Evolutionary conservation across 2,888 invertebrate species (phyloP).

Genomic region (Tinea trinotella): DNA sequence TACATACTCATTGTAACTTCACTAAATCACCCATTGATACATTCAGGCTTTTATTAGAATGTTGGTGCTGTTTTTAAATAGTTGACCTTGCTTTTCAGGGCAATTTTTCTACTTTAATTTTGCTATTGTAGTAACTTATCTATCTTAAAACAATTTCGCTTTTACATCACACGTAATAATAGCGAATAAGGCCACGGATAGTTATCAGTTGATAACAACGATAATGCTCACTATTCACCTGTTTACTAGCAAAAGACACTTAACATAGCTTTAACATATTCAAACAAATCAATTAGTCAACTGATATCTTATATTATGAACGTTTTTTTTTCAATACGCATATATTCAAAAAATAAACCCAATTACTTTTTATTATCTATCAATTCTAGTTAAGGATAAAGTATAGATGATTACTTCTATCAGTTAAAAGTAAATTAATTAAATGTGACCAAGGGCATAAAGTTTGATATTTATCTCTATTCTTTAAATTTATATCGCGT

Average conservation of each 20-base stretch:
- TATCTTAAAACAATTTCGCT: constrained; percentile 4
- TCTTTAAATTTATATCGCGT: neutral
- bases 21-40: constrained; percentile 17
- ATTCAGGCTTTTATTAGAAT: neutral
- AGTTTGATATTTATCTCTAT: no score
- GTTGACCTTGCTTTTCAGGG: neutral
- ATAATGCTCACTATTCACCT: constrained; percentile 4
- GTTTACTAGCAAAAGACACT: constrained; percentile 4
- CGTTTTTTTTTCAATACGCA: no score
- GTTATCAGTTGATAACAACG: constrained; percentile 21
- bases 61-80: neutral
- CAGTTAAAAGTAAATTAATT: no score
- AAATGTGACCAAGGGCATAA: no score
- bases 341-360: constrained; percentile 24
- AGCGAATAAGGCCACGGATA: constrained; percentile 43
- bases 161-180: constrained; percentile 25
- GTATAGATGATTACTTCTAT: no score
- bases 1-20: constrained; percentile 23
- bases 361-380: no score
- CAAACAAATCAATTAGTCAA: constrained; percentile 16
- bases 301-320: no score
- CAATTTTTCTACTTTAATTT: neutral
- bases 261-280: constrained; percentile 12
- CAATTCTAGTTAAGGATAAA: no score
- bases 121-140: neutral